These are phyloP conservation scores for Ypsolopha scabrella DNA, from an alignment of 2,888 invertebrate species.

Conservation along the genomic window DNA sequence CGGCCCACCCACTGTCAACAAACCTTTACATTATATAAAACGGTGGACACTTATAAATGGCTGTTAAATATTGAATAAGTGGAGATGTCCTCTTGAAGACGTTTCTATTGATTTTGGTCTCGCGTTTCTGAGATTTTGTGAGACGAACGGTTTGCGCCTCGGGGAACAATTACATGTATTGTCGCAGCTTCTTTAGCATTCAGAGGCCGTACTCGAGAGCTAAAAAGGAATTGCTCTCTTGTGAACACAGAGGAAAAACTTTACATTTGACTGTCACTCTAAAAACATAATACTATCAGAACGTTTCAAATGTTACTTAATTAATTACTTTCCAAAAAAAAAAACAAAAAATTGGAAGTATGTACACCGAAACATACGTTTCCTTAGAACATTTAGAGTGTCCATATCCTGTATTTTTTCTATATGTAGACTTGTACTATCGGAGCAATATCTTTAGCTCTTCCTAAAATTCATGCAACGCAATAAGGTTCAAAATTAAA, in stretches of 20 bases:
- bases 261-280: no score
- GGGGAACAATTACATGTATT: slow-evolving; percentile 33
- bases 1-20: slow-evolving; percentile 57
- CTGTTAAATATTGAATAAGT: slow-evolving; percentile 21
- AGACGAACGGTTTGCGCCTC: slow-evolving; percentile 12
- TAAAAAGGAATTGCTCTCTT: not conserved
- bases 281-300: no score
- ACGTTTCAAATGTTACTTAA: no score
- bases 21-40: slow-evolving; percentile 47
- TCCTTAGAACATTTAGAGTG: no score
- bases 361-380: no score
- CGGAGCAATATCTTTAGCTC: no score
- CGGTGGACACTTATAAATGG: slow-evolving; percentile 15
- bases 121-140: slow-evolving; percentile 25
- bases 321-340: no score
- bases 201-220: slow-evolving; percentile 11
- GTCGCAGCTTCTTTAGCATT: slow-evolving; percentile 43
- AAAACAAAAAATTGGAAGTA: no score
- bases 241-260: not conserved
- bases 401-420: no score
- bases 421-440: no score
- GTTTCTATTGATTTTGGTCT: slow-evolving; percentile 55
- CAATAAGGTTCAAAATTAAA: no score
- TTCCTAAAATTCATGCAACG: no score
- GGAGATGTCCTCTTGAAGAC: slow-evolving; percentile 34